Conservation (phyloP, 1,140 invertebrate genomes). For the Trachymyrmex septentrionalis region DNA sequence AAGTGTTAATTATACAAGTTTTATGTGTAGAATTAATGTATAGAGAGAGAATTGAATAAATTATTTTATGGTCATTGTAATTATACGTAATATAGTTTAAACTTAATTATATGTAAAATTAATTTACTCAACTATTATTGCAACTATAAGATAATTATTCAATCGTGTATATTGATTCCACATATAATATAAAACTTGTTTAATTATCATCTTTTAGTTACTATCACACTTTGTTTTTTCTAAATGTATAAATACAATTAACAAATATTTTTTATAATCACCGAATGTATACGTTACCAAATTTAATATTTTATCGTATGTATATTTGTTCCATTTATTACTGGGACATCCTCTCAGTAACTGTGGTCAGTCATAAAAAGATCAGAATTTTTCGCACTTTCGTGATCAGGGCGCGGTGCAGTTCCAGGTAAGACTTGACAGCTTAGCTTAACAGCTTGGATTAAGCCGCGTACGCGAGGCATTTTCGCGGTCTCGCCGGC, state of each 20-base stretch:
- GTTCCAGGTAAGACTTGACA: neutral
- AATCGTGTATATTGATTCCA: too few relatives aligned
- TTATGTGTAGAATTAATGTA: too few relatives aligned
- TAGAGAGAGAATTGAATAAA: too few relatives aligned
- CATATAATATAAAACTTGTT: too few relatives aligned
- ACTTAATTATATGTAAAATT: too few relatives aligned
- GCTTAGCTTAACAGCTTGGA: neutral
- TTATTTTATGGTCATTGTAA: too few relatives aligned
- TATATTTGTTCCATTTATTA: neutral
- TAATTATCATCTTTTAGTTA: too few relatives aligned
- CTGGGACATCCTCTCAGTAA: neutral
- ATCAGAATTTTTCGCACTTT: neutral
- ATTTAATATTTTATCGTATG: neutral
- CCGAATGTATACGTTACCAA: neutral
- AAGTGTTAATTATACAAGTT: too few relatives aligned
- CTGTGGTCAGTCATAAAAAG: neutral
- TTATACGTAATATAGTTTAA: too few relatives aligned
- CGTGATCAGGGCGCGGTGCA: neutral
- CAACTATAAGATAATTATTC: too few relatives aligned
- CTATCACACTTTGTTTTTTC: neutral
- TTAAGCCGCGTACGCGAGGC: constrained; percentile 6
- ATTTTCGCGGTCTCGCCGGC: neutral
- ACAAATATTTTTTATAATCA: neutral
- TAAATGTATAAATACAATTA: neutral
- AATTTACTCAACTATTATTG: too few relatives aligned